Evolutionary conservation across 2,113 vertebrate genomes (phyloP).

Genomic region (Tautogolabrus adspersus): DNA sequence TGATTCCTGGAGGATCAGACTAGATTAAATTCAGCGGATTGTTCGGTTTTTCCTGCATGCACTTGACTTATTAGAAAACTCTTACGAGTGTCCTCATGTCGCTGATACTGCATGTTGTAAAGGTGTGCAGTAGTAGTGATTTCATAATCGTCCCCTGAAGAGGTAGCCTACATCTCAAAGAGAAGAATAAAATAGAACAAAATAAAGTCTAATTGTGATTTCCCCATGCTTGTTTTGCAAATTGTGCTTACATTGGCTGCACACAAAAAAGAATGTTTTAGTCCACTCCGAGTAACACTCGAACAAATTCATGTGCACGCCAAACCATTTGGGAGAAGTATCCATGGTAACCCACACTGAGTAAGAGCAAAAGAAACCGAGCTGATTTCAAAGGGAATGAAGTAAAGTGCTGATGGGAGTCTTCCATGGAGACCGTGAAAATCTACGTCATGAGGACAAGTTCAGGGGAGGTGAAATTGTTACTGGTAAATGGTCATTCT

Average conservation of each 20-base stretch:
- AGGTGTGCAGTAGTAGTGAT: neutral
- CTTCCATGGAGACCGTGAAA: slow-evolving; percentile 68
- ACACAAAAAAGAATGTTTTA: slow-evolving; percentile 64
- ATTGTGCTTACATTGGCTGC: slow-evolving; percentile 51
- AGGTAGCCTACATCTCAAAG: neutral
- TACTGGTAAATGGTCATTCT: slow-evolving; percentile 42
- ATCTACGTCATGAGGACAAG: slow-evolving; percentile 56
- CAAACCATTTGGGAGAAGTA: slow-evolving; percentile 74
- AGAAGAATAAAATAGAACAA: neutral
- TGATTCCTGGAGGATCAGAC: slow-evolving; percentile 60
- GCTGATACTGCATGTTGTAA: slow-evolving; percentile 17
- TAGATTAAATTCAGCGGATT: slow-evolving; percentile 55
- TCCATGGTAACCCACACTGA: slow-evolving; percentile 78
- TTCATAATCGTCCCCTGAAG: neutral
- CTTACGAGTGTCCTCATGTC: neutral
- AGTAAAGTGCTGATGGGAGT: slow-evolving; percentile 70
- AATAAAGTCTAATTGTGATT: neutral
- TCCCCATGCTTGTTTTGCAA: slow-evolving; percentile 21
- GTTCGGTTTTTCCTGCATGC: slow-evolving; percentile 22
- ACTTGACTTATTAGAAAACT: slow-evolving; percentile 9
- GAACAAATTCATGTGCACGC: slow-evolving; percentile 73
- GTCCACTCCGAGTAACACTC: slow-evolving; percentile 64
- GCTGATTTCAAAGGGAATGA: slow-evolving; percentile 76
- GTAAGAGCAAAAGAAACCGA: slow-evolving; percentile 76
- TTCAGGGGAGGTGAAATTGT: slow-evolving; percentile 40